These are phyloP conservation scores for Sacculina carcini DNA, from an alignment of 2,888 invertebrate species.

Conservation along the genomic window DNA sequence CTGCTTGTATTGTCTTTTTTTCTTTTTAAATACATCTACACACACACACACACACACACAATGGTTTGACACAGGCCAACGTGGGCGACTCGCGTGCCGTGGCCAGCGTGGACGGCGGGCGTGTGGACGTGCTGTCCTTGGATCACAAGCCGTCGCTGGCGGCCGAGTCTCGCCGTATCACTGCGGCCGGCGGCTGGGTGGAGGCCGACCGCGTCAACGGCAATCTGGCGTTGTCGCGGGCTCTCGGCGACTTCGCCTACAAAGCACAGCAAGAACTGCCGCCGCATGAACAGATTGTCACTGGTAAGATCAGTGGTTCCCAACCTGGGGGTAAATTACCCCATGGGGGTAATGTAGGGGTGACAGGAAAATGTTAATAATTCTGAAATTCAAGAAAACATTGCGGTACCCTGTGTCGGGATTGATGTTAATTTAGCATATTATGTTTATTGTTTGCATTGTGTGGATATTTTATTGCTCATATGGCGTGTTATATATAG, in stretches of 20 bases:
- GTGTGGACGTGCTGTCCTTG: slow-evolving; percentile 43
- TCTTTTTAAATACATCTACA: slow-evolving; percentile 15
- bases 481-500: too few species aligned
- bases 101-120: slow-evolving; percentile 57
- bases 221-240: slow-evolving; percentile 78
- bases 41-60: too few species aligned
- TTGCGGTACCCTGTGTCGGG: too few species aligned
- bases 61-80: slow-evolving; percentile 55
- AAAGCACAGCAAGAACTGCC: slow-evolving; percentile 62
- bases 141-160: slow-evolving; percentile 92
- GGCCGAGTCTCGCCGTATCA: slow-evolving; percentile 57
- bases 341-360: too few species aligned
- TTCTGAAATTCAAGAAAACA: too few species aligned
- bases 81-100: slow-evolving; percentile 92
- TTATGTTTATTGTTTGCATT: too few species aligned
- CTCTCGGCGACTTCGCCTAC: slow-evolving; percentile 88
- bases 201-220: slow-evolving; percentile 96
- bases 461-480: too few species aligned
- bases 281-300: slow-evolving; percentile 86
- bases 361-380: too few species aligned
- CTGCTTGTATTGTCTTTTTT: background rate
- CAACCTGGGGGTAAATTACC: too few species aligned
- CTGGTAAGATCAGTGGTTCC: slow-evolving; percentile 42
- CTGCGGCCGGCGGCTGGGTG: slow-evolving; percentile 87
- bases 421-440: too few species aligned